Conservation (phyloP, 2,797 vertebrate species). For the Lepus townsendii region DNA sequence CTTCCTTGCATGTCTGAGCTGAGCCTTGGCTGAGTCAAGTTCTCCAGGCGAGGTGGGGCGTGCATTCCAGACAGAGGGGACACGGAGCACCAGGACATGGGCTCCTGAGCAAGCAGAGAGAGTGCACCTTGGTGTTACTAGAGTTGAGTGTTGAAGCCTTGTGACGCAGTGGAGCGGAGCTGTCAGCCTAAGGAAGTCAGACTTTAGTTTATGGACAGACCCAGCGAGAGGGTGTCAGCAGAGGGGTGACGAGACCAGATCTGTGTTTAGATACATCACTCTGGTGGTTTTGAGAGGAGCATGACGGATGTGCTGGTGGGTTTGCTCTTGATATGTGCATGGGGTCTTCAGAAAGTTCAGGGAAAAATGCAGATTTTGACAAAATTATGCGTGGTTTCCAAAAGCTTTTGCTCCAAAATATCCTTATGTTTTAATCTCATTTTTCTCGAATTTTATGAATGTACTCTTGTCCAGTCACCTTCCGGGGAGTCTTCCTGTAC, state of each 20-base stretch:
- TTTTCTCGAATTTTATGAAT: no score
- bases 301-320: no score
- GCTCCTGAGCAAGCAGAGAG: not conserved
- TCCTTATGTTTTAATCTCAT: no score
- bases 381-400: no score
- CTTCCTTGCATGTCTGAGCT: not conserved
- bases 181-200: no score
- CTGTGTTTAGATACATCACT: not conserved
- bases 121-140: not conserved
- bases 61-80: not conserved
- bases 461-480: no score
- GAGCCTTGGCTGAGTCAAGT: not conserved
- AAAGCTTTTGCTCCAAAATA: no score
- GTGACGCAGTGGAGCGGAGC: not conserved
- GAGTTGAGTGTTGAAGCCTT: not conserved
- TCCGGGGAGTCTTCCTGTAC: not conserved
- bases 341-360: no score
- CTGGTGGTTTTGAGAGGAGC: not conserved
- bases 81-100: not conserved
- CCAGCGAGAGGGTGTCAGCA: not conserved
- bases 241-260: not conserved
- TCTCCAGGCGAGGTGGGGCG: not conserved
- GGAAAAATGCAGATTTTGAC: no score
- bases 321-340: not conserved
- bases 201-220: not conserved